Evolutionary conservation across 1,140 invertebrate genomes (phyloP), one percentile per base, ranked within the genome.

Genomic region (Euschistus heros): DNA sequence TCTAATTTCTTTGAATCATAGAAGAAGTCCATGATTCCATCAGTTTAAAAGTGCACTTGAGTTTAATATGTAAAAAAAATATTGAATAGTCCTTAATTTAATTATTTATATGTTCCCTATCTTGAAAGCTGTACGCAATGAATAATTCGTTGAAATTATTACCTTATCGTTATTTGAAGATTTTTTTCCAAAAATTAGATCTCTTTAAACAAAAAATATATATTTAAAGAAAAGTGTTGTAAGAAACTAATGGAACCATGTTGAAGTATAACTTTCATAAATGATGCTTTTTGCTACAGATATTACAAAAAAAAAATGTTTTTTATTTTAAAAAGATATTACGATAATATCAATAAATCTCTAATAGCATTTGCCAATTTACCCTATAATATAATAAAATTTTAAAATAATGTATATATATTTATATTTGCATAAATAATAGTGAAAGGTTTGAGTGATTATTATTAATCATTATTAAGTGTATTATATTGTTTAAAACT

Each of bases 31-130:
- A 30, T 61, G 59, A 61, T 61, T 61, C 59, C 59, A 61, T 33
- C 26, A 61, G 59, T 61, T 61, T 33, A 30, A 30, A 61, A 61
- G 59, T 61, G 59, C 59, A 61, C 59, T 61, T 61, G 27, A 18
- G 8, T 33, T 42, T 26, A 27, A n/a, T 27, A 61, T 18, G 37
- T 57, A 13, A 24, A 27, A 27, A 57, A 57, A 57, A 57, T 24
- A 30, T 26, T 57, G 4, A 26, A 2, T 2, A 24, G 2, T 5
- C 14, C 22, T 26, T 57, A 22, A 18, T 27, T 18, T 27, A 26
- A 57, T 6, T 37, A 37, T 37, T 37, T 37, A 37, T 37, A 37
- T 37, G 33, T 37, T 37, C 33, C 33, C 33, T 37, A 37, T 37
- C 33, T 10, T 37, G 33, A 37, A 37, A 37, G 33, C 33, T 37